These are phyloP conservation scores for Bombus waltoni DNA, from an alignment of 1,140 invertebrate species.

Conservation along the genomic window DNA sequence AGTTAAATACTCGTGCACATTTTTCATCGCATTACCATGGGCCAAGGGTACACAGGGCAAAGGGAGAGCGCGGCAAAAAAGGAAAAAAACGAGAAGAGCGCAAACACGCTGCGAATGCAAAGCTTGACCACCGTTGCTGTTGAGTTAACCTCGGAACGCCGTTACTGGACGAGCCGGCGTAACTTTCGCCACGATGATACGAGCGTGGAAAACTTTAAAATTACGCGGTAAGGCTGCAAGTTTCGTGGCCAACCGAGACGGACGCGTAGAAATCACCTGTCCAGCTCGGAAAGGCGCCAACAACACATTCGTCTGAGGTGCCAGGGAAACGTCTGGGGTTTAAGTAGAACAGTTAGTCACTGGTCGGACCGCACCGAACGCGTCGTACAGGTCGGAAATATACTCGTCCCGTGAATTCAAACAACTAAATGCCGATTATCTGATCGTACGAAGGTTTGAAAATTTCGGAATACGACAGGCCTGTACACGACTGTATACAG, in stretches of 20 bases:
- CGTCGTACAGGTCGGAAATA: too few relatives aligned
- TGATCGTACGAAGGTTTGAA: neutral
- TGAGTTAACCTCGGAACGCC: slow-evolving; percentile 1
- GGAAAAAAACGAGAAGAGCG: neutral
- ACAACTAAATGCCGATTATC: neutral
- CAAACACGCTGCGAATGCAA: slow-evolving; percentile 4
- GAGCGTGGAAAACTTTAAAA: slow-evolving; percentile 11
- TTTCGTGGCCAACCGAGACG: neutral
- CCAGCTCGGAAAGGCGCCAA: neutral
- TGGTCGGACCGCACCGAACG: neutral
- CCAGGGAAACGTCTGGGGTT: neutral
- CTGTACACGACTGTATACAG: neutral
- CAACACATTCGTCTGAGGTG: neutral
- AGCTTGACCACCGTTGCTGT: slow-evolving; percentile 25
- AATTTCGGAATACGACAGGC: neutral
- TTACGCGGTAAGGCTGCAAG: slow-evolving; percentile 9
- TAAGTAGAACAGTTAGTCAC: neutral
- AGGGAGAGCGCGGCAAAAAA: neutral
- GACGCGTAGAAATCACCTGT: neutral
- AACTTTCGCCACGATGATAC: slow-evolving; percentile 1
- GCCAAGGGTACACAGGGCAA: neutral
- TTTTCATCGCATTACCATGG: neutral
- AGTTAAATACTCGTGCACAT: neutral
- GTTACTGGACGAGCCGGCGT: slow-evolving; percentile 21
- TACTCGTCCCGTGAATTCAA: neutral